Evolutionary conservation across 1,140 invertebrate species (phyloP), one percentile per base, ranked within the genome.

Genomic region (Calliopsis andreniformis): DNA sequence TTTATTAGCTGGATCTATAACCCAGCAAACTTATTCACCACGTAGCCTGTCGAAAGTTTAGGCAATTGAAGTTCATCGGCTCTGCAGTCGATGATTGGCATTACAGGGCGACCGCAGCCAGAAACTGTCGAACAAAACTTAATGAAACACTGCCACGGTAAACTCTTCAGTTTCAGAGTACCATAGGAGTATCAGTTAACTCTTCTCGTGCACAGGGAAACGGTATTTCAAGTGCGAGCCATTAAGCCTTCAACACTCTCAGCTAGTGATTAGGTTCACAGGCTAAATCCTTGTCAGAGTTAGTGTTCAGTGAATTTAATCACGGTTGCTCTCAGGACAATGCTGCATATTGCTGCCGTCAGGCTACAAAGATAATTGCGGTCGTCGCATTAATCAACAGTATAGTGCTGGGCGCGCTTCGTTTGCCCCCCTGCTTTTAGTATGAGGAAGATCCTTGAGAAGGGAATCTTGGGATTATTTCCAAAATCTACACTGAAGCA

Each of bases 201-300:
- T 69, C 66, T 68, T 83, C 63, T 30, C 59, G n/a, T 58, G 71
- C 16, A 62, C 30, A 43, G 43, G 55, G 63, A 73, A 71, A 78
- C 58, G 35, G 63, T 64, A 55, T 78, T 77, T 77, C 59, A 66
- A 73, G 61, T 66, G 70, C 28, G 43, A 68, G 67, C 49, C 58
- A 72, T 83, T 64, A 68, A 56, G 42, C 53, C 42, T 69, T 73
- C 61, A 39, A 78, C 76, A 47, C 51, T 77, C 25, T 12, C 28
- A 32, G 56, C 47, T 59, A 69, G 53, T 72, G 81, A 83, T 83
- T 82, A 82, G 81, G 76, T 83, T 80, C 77, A 82, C 51, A 28
- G 63, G 61, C 53, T 82, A 73, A 82, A 68, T 83, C 76, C 66
- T 70, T 66, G 75, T 82, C 75, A 47, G 62, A 77, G 78, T 67